Conservation (phyloP, 2,797 vertebrate species). For the Acrossocheilus fasciatus region DNA sequence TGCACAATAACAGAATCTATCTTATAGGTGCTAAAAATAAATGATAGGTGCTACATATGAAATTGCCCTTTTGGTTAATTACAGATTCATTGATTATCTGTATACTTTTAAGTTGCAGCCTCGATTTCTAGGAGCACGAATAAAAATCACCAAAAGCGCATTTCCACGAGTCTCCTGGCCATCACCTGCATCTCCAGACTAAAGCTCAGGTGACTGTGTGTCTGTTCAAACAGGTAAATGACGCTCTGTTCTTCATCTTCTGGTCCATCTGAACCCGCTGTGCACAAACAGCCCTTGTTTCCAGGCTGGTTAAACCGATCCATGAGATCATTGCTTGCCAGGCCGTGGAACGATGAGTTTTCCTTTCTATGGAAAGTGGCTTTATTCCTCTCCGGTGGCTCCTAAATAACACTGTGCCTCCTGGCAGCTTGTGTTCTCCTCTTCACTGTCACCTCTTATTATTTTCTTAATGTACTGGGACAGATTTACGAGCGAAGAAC, state of each 20-base stretch:
- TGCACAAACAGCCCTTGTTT: constrained; percentile 55
- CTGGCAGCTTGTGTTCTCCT: constrained; percentile 50
- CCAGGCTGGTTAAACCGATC: constrained; percentile 62
- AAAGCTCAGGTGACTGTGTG: background rate
- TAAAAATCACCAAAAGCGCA: background rate
- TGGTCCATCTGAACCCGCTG: background rate
- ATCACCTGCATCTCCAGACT: background rate
- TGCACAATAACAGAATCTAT: no score
- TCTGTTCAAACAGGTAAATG: background rate
- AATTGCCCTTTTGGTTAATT: background rate
- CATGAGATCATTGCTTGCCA: constrained; percentile 49
- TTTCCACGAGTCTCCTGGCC: background rate
- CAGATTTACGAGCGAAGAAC: constrained; percentile 59
- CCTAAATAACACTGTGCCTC: constrained; percentile 55
- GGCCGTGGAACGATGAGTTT: constrained; percentile 60
- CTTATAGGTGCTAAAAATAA: no score
- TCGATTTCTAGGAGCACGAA: background rate
- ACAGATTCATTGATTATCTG: background rate
- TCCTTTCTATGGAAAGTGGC: constrained; percentile 63
- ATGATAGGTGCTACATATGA: background rate
- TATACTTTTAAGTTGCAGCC: background rate
- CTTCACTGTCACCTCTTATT: constrained; percentile 56
- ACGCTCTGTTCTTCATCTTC: background rate
- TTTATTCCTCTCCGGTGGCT: constrained; percentile 57
- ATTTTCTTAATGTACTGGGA: constrained; percentile 51